Conservation (phyloP, 1,140 invertebrate species). For the Papilio polyxenes region DNA sequence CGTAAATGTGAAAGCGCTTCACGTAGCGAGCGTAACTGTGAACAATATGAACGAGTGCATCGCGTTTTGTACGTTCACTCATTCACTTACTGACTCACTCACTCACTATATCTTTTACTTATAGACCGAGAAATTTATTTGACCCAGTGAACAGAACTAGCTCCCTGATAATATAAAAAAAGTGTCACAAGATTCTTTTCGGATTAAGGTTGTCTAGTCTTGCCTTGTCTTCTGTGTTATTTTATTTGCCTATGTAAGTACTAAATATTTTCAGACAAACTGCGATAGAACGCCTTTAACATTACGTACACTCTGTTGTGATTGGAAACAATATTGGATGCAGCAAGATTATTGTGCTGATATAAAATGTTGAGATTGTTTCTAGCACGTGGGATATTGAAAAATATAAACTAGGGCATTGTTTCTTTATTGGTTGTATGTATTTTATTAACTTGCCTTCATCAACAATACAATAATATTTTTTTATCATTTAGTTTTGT, state of each 20-base stretch:
- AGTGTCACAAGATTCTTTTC: too few species aligned
- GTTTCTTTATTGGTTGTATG: neutral
- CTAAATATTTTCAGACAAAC: too few species aligned
- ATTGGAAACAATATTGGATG: constrained; percentile 8
- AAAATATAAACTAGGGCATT: neutral
- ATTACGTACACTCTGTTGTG: neutral
- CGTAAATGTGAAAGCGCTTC: neutral
- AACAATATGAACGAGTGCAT: neutral
- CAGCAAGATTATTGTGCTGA: neutral
- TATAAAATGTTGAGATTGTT: constrained; percentile 18
- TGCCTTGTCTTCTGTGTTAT: too few species aligned
- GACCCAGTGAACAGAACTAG: too few species aligned
- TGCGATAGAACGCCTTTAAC: too few species aligned
- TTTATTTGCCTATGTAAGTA: too few species aligned
- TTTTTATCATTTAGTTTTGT: too few species aligned
- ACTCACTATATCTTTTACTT: neutral
- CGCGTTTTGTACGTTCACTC: neutral
- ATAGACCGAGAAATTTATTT: neutral
- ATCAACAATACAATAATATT: too few species aligned
- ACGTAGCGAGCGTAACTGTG: neutral
- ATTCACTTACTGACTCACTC: neutral
- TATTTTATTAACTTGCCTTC: too few species aligned
- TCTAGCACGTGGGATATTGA: neutral
- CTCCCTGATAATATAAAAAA: too few species aligned
- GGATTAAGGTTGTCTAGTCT: too few species aligned